These are phyloP conservation scores for Isichthys henryi DNA, from an alignment of 2,113 vertebrate species.

Conservation along the genomic window DNA sequence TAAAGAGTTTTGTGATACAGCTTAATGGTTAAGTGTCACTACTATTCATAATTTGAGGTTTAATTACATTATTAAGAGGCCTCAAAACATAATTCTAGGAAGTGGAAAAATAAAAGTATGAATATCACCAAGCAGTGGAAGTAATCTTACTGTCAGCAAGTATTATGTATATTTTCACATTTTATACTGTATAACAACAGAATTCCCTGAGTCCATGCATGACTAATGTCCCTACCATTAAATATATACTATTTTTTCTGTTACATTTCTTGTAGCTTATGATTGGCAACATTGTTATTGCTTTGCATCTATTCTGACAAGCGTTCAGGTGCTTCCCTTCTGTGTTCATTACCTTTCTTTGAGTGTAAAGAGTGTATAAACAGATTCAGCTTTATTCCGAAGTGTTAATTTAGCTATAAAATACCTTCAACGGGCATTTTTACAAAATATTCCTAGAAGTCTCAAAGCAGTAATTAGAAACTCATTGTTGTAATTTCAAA, in stretches of 20 bases:
- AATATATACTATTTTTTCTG: not conserved
- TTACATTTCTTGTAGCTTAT: not conserved
- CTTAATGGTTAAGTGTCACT: not conserved
- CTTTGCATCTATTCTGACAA: conserved; percentile 49
- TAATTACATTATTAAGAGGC: not conserved
- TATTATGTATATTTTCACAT: not conserved
- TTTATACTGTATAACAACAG: not conserved
- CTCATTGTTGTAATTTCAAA: not conserved
- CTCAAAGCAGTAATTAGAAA: not conserved
- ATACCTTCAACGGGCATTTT: not conserved
- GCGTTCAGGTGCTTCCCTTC: conserved; percentile 32
- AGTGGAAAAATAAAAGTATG: not conserved
- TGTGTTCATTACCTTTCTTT: not conserved
- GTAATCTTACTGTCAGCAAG: not conserved
- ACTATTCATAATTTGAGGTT: not conserved
- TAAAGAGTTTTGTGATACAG: not conserved
- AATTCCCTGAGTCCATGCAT: not conserved
- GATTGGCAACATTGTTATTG: conserved; percentile 44
- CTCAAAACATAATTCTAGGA: not conserved
- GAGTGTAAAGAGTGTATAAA: not conserved
- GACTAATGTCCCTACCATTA: not conserved
- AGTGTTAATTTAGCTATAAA: not conserved
- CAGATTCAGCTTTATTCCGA: not conserved
- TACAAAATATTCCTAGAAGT: not conserved
- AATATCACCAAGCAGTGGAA: not conserved